These are phyloP conservation scores for Cylloceria caligata DNA, from an alignment of 2,888 invertebrate genomes.

Conservation along the genomic window DNA sequence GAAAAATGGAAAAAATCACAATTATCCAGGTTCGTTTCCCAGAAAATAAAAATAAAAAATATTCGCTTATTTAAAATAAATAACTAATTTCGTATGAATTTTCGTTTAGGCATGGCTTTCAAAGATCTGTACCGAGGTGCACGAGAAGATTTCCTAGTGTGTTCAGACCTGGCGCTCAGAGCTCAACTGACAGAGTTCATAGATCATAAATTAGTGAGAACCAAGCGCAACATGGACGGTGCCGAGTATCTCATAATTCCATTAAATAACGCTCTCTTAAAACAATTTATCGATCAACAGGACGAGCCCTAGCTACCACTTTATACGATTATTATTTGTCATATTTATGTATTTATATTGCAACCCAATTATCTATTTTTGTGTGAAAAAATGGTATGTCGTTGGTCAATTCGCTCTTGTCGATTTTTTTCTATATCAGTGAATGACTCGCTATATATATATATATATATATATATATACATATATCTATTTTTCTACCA, in stretches of 20 bases:
- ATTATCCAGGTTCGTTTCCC: conserved; percentile 89
- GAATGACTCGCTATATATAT: too few relatives aligned
- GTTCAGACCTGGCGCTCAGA: conserved; percentile 95
- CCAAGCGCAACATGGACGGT: conserved; percentile 92
- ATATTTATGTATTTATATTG: conserved; percentile 8
- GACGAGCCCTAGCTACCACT: conserved; percentile 69
- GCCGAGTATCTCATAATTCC: conserved; percentile 93
- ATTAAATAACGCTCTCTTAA: conserved; percentile 89
- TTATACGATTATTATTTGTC: neutral
- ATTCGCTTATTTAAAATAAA: conserved; percentile 2
- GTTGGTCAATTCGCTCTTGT: too few relatives aligned
- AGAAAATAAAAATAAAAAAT: conserved; percentile 2
- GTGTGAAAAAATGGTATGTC: too few relatives aligned
- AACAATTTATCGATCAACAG: conserved; percentile 91
- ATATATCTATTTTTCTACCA: too few relatives aligned
- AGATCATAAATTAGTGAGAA: conserved; percentile 96
- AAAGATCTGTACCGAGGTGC: conserved; percentile 94
- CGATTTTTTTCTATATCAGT: too few relatives aligned
- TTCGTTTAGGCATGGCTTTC: conserved; percentile 92
- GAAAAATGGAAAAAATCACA: conserved; percentile 89
- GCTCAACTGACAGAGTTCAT: conserved; percentile 97
- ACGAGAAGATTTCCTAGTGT: conserved; percentile 95
- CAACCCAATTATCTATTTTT: too few relatives aligned
- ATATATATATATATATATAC: too few relatives aligned
- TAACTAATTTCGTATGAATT: conserved; percentile 18